Conservation (phyloP, 2,797 vertebrate genomes). For the Pseudochromis fuscus region DNA sequence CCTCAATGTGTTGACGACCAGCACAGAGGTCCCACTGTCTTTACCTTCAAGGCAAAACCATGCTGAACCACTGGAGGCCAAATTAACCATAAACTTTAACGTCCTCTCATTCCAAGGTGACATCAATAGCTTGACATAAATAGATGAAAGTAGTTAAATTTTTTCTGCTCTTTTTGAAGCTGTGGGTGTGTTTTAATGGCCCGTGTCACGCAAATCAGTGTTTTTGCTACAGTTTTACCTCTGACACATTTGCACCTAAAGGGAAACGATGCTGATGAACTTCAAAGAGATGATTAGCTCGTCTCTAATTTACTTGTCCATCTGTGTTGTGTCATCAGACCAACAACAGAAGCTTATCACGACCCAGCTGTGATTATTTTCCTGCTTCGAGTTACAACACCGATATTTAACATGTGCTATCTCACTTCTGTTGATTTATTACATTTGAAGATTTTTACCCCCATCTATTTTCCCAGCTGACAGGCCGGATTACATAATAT, state of each 20-base stretch:
- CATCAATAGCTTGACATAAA: neutral
- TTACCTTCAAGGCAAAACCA: slow-evolving; percentile 34
- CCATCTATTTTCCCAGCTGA: slow-evolving; percentile 49
- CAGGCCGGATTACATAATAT: slow-evolving; percentile 68
- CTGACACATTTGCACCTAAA: neutral
- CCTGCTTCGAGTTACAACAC: slow-evolving; percentile 2
- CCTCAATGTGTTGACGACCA: neutral
- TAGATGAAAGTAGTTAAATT: neutral
- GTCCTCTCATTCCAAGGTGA: slow-evolving; percentile 12
- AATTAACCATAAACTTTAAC: slow-evolving; percentile 40
- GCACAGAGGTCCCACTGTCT: neutral
- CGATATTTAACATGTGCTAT: slow-evolving; percentile 52
- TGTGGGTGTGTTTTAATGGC: slow-evolving; percentile 24
- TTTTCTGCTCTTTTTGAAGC: neutral
- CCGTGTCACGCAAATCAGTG: neutral
- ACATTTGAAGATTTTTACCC: slow-evolving; percentile 27
- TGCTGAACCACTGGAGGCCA: neutral
- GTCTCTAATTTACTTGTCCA: slow-evolving; percentile 9
- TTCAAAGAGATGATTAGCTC: slow-evolving; percentile 25
- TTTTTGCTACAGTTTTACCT: slow-evolving; percentile 52
- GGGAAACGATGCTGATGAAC: neutral
- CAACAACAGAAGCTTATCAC: neutral
- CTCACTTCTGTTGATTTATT: slow-evolving; percentile 61
- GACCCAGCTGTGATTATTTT: slow-evolving; percentile 32
- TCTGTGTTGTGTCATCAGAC: slow-evolving; percentile 20